Conservation (phyloP, 2,888 invertebrate species). For the Rapana venosa region DNA sequence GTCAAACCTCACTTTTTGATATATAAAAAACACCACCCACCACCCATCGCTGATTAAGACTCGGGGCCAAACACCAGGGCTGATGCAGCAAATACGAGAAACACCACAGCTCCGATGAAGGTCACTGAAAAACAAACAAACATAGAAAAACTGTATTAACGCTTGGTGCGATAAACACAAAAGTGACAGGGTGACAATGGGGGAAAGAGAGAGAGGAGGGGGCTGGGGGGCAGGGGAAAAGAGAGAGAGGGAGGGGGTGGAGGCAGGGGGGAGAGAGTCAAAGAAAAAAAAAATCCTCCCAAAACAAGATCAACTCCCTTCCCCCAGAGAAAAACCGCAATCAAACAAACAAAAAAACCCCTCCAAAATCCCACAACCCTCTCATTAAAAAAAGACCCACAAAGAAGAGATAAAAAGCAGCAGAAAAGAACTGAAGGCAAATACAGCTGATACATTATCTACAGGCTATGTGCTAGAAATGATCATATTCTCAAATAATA, state of each 20-base stretch:
- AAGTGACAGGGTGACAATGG: not conserved
- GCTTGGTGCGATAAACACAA: not conserved
- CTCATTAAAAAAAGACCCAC: no score
- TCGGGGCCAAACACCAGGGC: conserved; percentile 91
- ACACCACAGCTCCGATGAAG: conserved; percentile 96
- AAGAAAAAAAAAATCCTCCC: no score
- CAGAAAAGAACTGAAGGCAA: no score
- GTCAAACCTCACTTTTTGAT: not conserved
- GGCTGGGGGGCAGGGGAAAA: not conserved
- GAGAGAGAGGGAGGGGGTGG: not conserved
- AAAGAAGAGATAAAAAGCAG: no score
- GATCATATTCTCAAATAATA: no score
- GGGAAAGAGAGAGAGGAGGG: not conserved
- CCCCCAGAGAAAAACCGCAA: no score
- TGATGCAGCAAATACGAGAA: conserved; percentile 94
- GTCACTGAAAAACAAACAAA: conserved; percentile 87
- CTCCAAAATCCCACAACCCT: no score
- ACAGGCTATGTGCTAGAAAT: no score
- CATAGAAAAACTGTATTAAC: not conserved
- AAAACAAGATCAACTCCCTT: no score
- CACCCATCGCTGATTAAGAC: conserved; percentile 26
- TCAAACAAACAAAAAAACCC: no score
- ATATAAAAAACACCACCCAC: not conserved
- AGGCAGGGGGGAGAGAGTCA: not conserved
- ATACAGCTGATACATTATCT: no score